These are phyloP conservation scores for Entomobrya proxima DNA, from an alignment of 2,888 invertebrate species.

Conservation along the genomic window DNA sequence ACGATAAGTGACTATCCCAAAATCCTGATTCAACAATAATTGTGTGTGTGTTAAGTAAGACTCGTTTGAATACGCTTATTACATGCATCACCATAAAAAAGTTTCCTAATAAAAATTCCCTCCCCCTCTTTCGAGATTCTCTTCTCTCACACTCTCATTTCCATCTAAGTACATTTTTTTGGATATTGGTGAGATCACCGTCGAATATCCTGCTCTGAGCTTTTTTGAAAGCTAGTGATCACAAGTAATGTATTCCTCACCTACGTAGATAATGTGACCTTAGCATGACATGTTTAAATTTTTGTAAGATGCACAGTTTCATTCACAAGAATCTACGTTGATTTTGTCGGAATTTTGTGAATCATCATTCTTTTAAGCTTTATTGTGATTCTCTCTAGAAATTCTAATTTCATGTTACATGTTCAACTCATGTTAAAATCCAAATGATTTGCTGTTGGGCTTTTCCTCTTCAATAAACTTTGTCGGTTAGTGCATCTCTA, in stretches of 20 bases:
- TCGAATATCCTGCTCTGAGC: constrained; percentile 20
- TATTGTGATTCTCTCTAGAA: background rate
- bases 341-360: constrained; percentile 13
- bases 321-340: constrained; percentile 52
- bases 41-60: constrained; percentile 54
- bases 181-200: constrained; percentile 54
- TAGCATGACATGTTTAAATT: constrained; percentile 59
- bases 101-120: constrained; percentile 5
- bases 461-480: background rate
- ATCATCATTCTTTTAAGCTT: constrained; percentile 6
- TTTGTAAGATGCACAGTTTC: constrained; percentile 18
- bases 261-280: constrained; percentile 51
- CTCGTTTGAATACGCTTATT: background rate
- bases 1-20: constrained; percentile 55
- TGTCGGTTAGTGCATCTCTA: background rate
- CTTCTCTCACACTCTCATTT: background rate
- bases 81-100: constrained; percentile 11
- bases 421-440: background rate
- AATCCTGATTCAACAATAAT: constrained; percentile 60
- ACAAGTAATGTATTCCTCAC: background rate
- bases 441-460: background rate
- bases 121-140: constrained; percentile 13
- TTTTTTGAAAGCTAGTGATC: background rate
- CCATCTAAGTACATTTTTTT: background rate
- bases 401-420: background rate